Evolutionary conservation across 2,797 vertebrate species (phyloP).

Genomic region (Lepidocolaptes lacrymiger): DNA sequence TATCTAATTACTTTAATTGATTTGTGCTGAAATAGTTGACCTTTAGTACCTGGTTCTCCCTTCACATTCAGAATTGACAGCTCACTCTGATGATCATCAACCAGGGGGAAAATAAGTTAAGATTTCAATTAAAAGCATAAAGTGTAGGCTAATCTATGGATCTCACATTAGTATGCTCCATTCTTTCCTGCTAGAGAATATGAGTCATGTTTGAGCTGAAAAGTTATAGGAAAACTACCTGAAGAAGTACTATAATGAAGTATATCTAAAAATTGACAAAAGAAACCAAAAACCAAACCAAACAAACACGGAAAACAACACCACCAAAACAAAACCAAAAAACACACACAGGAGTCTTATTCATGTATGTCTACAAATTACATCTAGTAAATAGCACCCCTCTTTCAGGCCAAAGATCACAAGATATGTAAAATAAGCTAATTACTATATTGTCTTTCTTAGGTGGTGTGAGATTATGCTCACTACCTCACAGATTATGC

Average conservation of each 20-base stretch:
- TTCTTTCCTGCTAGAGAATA: background rate
- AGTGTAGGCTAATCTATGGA: background rate
- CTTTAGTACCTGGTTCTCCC: constrained; percentile 17
- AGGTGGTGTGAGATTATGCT: background rate
- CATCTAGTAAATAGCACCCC: background rate
- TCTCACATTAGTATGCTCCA: background rate
- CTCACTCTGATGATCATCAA: constrained; percentile 13
- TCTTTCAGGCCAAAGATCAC: background rate
- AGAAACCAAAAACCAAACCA: background rate
- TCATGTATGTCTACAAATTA: background rate
- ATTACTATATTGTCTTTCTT: background rate
- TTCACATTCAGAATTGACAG: constrained; percentile 28
- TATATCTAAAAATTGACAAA: background rate
- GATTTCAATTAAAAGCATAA: constrained; percentile 31
- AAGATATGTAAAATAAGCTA: background rate
- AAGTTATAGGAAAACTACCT: background rate
- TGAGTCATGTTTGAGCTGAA: background rate
- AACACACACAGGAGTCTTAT: background rate
- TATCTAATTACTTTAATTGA: constrained; percentile 43
- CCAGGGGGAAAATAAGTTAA: background rate
- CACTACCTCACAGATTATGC: too few species aligned
- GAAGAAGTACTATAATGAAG: background rate
- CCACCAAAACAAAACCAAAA: background rate
- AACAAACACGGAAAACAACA: too few species aligned
- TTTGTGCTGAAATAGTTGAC: constrained; percentile 35